Conservation (phyloP, 2,113 vertebrate species). For the Leptocoma aspasia region DNA sequence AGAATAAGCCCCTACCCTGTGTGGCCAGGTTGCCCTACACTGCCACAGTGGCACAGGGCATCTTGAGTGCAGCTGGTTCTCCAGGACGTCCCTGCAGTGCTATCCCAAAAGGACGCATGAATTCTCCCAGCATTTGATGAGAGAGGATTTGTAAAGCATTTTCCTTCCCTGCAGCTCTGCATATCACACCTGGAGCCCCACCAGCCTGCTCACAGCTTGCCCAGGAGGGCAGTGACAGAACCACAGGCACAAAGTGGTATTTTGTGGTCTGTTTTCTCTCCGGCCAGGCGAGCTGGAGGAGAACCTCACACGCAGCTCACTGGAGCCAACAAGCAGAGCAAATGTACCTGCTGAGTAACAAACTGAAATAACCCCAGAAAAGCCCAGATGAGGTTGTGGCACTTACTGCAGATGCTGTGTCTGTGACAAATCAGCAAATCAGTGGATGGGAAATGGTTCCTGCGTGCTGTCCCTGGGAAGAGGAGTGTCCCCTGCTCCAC, state of each 20-base stretch:
- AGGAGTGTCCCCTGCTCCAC: not conserved
- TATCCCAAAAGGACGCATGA: rapidly evolving
- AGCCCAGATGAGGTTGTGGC: not conserved
- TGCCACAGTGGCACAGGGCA: not conserved
- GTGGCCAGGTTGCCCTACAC: rapidly evolving
- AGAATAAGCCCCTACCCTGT: not conserved
- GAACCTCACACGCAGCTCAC: not conserved
- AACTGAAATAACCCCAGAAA: not conserved
- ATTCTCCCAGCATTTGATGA: not conserved
- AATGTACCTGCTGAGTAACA: not conserved
- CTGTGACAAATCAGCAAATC: not conserved
- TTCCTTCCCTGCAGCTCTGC: not conserved
- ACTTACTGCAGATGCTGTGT: not conserved
- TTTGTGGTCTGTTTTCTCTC: not conserved
- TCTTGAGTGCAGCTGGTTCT: not conserved
- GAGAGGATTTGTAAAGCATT: not conserved
- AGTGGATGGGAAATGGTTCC: not conserved
- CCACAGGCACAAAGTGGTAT: not conserved
- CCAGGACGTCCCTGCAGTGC: not conserved
- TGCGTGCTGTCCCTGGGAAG: not conserved
- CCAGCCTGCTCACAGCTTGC: rapidly evolving
- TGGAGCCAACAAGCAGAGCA: not conserved
- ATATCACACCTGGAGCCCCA: rapidly evolving
- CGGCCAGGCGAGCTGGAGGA: not conserved
- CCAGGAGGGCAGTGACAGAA: not conserved